Percentiles rank a stretch among this genome's conserved stretches.
Evolutionary conservation across 2,113 vertebrate genomes (phyloP).

Genomic region (Tychaedon coryphoeus): DNA sequence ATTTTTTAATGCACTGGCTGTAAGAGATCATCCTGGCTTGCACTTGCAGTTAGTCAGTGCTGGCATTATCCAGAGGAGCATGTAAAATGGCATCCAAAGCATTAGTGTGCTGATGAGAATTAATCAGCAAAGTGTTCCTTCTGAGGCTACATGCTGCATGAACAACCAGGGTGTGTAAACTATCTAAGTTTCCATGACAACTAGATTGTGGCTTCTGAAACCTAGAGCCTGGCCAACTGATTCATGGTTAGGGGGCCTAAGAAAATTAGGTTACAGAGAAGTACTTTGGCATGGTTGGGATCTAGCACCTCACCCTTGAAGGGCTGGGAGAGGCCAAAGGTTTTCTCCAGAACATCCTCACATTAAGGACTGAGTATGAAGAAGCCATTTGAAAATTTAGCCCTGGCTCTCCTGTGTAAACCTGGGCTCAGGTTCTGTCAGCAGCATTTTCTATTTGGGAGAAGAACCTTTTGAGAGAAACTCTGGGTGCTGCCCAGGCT

Average conservation of each 20-base stretch:
- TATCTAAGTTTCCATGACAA: not conserved
- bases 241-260: not conserved
- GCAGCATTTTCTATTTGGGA: not conserved
- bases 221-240: not conserved
- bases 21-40: not conserved
- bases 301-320: not conserved
- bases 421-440: not conserved
- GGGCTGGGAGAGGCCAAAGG: not conserved
- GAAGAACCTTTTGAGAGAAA: not conserved
- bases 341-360: not conserved
- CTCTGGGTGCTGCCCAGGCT: not conserved
- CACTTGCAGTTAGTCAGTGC: not conserved
- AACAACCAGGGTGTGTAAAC: not conserved
- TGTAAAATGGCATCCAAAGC: not conserved
- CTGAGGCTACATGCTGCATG: not conserved
- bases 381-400: not conserved
- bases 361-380: not conserved
- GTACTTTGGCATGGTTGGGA: not conserved
- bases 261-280: not conserved
- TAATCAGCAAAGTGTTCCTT: not conserved
- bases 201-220: not conserved
- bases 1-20: not conserved
- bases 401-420: not conserved
- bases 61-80: not conserved
- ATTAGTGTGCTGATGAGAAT: conserved; percentile 1